A percentile compares a stretch with the other conserved stretches of the same genome.
Conservation (phyloP, 2,888 invertebrate species). For the Artemia sp. region DNA sequence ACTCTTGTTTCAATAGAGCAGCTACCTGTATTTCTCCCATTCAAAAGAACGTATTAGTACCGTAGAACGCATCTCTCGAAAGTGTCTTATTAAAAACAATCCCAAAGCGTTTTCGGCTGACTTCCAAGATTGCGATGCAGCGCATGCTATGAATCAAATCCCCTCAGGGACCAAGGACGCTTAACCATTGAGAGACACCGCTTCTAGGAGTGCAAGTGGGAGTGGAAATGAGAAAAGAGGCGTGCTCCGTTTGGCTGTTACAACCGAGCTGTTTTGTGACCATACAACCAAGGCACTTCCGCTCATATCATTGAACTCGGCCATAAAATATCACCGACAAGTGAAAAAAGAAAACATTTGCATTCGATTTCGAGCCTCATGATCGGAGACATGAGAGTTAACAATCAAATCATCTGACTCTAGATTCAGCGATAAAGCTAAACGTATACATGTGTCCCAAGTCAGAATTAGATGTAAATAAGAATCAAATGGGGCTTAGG, state of each 20-base stretch:
- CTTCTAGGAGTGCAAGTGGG: conserved; percentile 6
- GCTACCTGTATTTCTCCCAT: too few species aligned
- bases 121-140: conserved; percentile 7
- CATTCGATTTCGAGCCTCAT: not conserved
- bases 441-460: too few species aligned
- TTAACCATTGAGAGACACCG: conserved; percentile 10
- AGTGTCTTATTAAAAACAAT: not conserved
- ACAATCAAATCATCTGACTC: too few species aligned
- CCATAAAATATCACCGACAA: conserved; percentile 13
- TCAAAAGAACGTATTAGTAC: not conserved
- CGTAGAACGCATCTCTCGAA: conserved; percentile 7
- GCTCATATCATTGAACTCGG: conserved; percentile 16
- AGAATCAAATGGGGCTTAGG: too few species aligned
- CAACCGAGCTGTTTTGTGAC: conserved; percentile 14
- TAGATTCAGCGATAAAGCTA: too few species aligned
- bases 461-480: too few species aligned
- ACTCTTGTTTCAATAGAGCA: too few species aligned
- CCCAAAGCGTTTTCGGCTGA: conserved; percentile 3
- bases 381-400: not conserved
- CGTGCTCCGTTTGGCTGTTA: conserved; percentile 6
- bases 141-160: conserved; percentile 6
- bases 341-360: not conserved
- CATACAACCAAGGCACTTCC: conserved; percentile 15
- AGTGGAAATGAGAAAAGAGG: conserved; percentile 7
- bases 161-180: conserved; percentile 16